phyloP scores from a whole-genome alignment of 2,888 invertebrate genomes.

The Apeira syringaria region DNA sequence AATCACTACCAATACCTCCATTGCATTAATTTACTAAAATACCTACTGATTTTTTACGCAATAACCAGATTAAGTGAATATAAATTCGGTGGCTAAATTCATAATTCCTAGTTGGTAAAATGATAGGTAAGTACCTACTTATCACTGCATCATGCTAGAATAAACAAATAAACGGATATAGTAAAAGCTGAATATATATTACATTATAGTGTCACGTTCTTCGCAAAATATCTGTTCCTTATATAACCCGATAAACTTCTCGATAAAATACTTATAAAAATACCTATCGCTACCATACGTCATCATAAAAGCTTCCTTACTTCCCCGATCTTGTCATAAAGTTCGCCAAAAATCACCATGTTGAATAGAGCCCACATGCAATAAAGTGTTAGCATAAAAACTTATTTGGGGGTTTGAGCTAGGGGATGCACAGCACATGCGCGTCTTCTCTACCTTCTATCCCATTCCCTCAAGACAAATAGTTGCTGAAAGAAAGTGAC shows the following conservation, averaged over 20 bases:
- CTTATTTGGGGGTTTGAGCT: slow-evolving; percentile 54
- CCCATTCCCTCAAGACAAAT: slow-evolving; percentile 41
- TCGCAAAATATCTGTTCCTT: too few relatives aligned
- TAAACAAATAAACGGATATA: too few relatives aligned
- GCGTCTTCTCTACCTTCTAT: slow-evolving; percentile 38
- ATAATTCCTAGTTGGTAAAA: too few relatives aligned
- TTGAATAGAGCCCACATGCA: slow-evolving; percentile 47
- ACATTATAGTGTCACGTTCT: too few relatives aligned
- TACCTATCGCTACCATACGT: slow-evolving; percentile 18
- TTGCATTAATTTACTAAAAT: too few relatives aligned
- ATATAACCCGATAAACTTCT: slow-evolving; percentile 7
- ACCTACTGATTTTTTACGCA: too few relatives aligned
- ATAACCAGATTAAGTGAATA: too few relatives aligned
- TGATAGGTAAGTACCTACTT: too few relatives aligned
- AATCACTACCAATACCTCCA: too few relatives aligned
- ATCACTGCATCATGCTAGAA: too few relatives aligned
- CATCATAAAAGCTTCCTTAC: slow-evolving; percentile 34
- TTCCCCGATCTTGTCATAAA: slow-evolving; percentile 40
- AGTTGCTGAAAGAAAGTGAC: slow-evolving; percentile 48
- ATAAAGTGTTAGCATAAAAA: slow-evolving; percentile 56
- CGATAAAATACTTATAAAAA: slow-evolving; percentile 18
- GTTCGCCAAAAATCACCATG: slow-evolving; percentile 41
- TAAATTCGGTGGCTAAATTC: too few relatives aligned
- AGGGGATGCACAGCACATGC: slow-evolving; percentile 67
- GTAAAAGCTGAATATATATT: too few relatives aligned